Base-by-base conservation (phyloP, 2,888 invertebrate species). In the Luperina nickerlii region DNA sequence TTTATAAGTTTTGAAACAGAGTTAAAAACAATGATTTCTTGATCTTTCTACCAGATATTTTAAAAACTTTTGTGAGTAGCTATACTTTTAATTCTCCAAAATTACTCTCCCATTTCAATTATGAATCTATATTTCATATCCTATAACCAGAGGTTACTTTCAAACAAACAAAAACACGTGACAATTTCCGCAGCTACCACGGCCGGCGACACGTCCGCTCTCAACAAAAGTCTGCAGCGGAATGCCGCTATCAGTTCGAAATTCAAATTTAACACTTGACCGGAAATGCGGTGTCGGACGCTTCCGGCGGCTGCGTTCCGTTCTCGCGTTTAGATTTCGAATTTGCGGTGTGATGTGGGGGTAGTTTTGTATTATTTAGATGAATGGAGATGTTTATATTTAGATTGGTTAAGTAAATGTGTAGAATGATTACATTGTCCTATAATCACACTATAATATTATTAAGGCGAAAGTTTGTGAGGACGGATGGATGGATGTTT, bases 191-290 rank as follows among this genome's bases (percentile, higher is more conserved):
- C n/a, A 78, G 24, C 82, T 74, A 78, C 78, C 77, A 70, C 81
- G 24, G 76, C 89, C 86, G 90, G 81, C 90, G 91, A 92, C 94
- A 92, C 93, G 94, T 92, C 93, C 93, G 91, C 83, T 81, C 90
- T 24, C 92, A 93, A 94, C 95, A 94, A 94, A 94, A 94, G 94
- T 94, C 92, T 90, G 88, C 87, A 87, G 84, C 90, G 91, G 92
- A 96, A 89, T 96, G 94, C 72, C 92, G 94, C 91, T 96, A 95
- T 92, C 94, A 91, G 93, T 95, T 95, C 94, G 92, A 94, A 95
- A 96, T 96, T 95, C 95, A 96, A 96, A 96, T 96, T 95, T 95
- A 95, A 93, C 95, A 93, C 92, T 91, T 96, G 95, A 96, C 96
- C 96, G 96, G 96, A 96, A 94, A 95, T 94, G 93, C 92, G 93